Percentiles rank a stretch among this genome's conserved stretches.
These are phyloP conservation scores for Potorous gilbertii DNA, from an alignment of 2,797 vertebrate species.

Conservation along the genomic window DNA sequence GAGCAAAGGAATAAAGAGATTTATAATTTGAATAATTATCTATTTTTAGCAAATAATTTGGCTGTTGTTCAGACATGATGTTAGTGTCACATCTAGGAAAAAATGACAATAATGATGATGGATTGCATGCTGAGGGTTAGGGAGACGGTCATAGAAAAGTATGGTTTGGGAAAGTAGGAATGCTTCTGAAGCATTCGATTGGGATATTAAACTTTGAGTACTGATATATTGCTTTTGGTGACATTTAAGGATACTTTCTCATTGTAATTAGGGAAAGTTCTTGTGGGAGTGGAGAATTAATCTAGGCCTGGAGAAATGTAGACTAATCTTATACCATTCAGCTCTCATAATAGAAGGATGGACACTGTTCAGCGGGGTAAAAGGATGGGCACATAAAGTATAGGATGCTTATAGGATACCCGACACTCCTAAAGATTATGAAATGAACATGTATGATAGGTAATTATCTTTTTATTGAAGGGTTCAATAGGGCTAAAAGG, in stretches of 20 bases:
- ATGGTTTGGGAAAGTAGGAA: background rate
- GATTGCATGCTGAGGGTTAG: background rate
- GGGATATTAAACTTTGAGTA: background rate
- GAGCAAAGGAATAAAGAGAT: too few relatives aligned
- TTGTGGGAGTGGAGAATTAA: background rate
- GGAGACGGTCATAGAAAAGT: background rate
- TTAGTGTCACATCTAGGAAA: background rate
- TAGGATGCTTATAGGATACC: background rate
- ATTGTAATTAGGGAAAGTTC: background rate
- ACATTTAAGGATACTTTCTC: background rate
- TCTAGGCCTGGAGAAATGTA: background rate
- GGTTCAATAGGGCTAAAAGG: conserved; percentile 93
- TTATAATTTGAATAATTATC: rapidly evolving
- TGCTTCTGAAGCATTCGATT: background rate
- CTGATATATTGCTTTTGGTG: background rate
- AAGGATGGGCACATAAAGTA: rapidly evolving
- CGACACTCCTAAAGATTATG: rapidly evolving
- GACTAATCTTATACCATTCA: background rate
- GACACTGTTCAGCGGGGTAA: background rate
- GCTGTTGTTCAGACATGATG: background rate
- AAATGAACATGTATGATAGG: background rate
- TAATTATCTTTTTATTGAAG: conserved; percentile 80
- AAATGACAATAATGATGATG: background rate
- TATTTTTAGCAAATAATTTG: background rate
- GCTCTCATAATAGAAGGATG: background rate